Evolutionary conservation across 2,113 vertebrate species (phyloP), one percentile per base, ranked within the genome.

Genomic region (Colaptes auratus): DNA sequence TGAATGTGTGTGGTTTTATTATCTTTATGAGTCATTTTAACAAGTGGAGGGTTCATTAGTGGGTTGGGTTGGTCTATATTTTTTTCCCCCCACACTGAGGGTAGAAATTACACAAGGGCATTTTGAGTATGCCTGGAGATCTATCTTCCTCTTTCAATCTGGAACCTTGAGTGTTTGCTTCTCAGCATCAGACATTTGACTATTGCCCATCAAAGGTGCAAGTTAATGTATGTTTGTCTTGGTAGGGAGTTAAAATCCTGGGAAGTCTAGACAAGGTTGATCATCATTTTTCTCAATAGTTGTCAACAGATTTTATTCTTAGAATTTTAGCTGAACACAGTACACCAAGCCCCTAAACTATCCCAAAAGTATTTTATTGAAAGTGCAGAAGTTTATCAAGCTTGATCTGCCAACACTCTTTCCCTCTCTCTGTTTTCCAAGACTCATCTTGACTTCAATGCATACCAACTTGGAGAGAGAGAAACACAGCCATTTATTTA

Each of bases 301-400:
- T 20, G 15, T 28, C 39, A 18, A 30, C 12, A 55, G 39, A 50
- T 69, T 36, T 52, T 63, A 25, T 44, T 58, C 25, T 31, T 81
- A 67, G 60, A 53, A 61, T 60, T 33, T 35, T 74, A 72, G 6
- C 3, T 15, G 59, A 58, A 86, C 5, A 2, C 6, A 82, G 2
- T n/a, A 36, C 3, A 27, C 2, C 6, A 64, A 67, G 33, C 7
- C 4, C 30, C 27, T 73, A 71, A 42, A 44, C 46, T 39, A 60
- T 39, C 12, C 16, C 36, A 15, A 35, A 44, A 27, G 0, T 12
- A 35, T 23, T 15, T 59, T 21, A 15, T 70, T 50, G 31, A 10
- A 42, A 23, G 16, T 20, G 25, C 24, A 69, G 19, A 76, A 75
- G 8, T 72, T 69, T 52, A 70, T 16, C 0, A 0, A 75, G 31